Percentiles rank a stretch among this genome's conserved stretches.
Conservation (phyloP, 30 jellyfish, hydroid and myxozoan species). For the Hydractinia echinata region DNA sequence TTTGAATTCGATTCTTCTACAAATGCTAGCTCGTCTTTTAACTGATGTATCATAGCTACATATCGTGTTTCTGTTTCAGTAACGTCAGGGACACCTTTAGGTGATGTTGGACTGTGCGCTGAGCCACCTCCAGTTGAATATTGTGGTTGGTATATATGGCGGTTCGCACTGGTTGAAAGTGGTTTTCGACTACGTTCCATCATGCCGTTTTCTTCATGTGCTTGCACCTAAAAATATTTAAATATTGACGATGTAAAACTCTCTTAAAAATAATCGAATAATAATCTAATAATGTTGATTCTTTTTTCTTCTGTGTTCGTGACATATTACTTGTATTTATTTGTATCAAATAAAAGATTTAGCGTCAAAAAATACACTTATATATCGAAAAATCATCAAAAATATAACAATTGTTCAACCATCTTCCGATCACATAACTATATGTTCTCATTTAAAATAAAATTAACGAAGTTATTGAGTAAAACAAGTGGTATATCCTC, state of each 20-base stretch:
- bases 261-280: not conserved
- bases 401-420: too few relatives aligned
- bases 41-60: not conserved
- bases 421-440: too few relatives aligned
- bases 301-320: not conserved
- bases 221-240: not conserved
- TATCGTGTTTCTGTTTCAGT: not conserved
- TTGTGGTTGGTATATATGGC: not conserved
- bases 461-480: too few relatives aligned
- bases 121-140: not conserved
- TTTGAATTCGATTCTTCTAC: constrained; percentile 49
- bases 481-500: too few relatives aligned
- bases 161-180: not conserved
- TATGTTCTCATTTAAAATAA: too few relatives aligned
- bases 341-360: too few relatives aligned
- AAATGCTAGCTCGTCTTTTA: constrained; percentile 39
- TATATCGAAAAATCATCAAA: too few relatives aligned
- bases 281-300: not conserved
- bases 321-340: not conserved
- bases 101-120: not conserved
- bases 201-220: not conserved
- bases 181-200: constrained; percentile 13
- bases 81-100: not conserved
- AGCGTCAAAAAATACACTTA: too few relatives aligned
- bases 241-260: not conserved